Evolutionary conservation across 2,888 invertebrate species (phyloP).

Genomic region (Spatulosminthurus flaviceps): DNA sequence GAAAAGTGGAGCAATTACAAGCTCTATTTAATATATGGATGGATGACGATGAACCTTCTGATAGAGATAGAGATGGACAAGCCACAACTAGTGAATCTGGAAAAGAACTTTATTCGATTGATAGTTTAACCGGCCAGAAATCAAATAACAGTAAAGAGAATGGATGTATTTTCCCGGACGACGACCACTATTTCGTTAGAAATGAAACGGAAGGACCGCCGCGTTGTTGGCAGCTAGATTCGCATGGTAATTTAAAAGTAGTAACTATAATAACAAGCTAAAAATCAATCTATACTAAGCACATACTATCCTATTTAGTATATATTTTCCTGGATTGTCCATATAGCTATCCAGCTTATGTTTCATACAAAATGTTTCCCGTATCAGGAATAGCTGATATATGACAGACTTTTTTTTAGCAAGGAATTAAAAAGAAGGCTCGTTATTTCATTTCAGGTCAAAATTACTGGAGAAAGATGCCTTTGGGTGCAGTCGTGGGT

Average conservation of each 20-base stretch:
- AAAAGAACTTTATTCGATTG: neutral
- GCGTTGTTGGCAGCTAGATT: constrained; percentile 15
- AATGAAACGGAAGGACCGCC: neutral
- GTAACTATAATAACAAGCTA: too few species aligned
- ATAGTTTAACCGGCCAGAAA: neutral
- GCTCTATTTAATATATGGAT: constrained; percentile 50
- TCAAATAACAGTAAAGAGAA: neutral
- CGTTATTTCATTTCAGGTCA: constrained; percentile 34
- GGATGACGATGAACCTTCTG: constrained; percentile 13
- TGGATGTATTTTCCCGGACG: neutral
- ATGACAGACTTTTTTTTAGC: neutral
- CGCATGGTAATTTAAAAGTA: constrained; percentile 25
- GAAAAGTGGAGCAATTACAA: constrained; percentile 45
- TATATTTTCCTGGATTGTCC: too few species aligned
- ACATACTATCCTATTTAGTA: too few species aligned
- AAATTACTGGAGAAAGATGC: constrained; percentile 53
- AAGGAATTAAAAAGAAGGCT: neutral
- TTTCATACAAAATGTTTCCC: too few species aligned
- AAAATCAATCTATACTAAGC: too few species aligned
- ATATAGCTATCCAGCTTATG: too few species aligned
- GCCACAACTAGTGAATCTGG: neutral
- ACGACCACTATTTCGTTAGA: too few species aligned
- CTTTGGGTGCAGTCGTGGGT: constrained; percentile 47
- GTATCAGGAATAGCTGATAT: too few species aligned
- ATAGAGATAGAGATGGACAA: neutral